These are phyloP conservation scores for Calameuta pallipes DNA, from an alignment of 2,888 invertebrate genomes.

Conservation along the genomic window DNA sequence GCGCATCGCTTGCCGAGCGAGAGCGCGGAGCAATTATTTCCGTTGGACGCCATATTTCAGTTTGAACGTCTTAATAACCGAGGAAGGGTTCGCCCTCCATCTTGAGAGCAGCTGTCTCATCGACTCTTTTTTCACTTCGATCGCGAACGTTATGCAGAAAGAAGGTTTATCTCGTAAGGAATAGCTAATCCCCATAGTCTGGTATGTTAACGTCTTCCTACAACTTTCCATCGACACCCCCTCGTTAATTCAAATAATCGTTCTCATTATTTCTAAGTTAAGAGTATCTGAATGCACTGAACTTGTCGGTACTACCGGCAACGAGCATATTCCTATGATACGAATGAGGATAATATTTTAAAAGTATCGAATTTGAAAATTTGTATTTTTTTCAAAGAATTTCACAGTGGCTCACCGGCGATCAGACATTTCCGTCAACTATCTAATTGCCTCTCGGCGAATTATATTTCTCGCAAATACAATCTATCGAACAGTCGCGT, in stretches of 20 bases:
- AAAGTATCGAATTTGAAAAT: not conserved
- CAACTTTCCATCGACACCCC: slow-evolving; percentile 21
- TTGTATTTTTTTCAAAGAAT: not conserved
- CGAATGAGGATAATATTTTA: not conserved
- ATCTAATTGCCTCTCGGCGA: not conserved
- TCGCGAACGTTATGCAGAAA: not conserved
- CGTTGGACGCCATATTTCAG: slow-evolving; percentile 60
- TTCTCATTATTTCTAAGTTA: not conserved
- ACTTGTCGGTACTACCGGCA: not conserved
- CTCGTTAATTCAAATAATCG: slow-evolving; percentile 14
- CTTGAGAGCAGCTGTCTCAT: slow-evolving; percentile 9
- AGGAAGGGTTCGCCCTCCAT: slow-evolving; percentile 33
- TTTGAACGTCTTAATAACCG: slow-evolving; percentile 61
- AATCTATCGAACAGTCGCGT: slow-evolving; percentile 6
- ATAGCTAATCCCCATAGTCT: not conserved
- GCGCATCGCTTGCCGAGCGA: slow-evolving; percentile 28
- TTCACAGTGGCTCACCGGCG: not conserved
- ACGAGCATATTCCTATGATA: not conserved
- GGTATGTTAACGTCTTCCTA: slow-evolving; percentile 23
- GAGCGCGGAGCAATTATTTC: slow-evolving; percentile 53
- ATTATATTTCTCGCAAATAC: not conserved
- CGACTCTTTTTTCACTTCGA: slow-evolving; percentile 1
- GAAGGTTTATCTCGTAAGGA: not conserved
- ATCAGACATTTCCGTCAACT: not conserved
- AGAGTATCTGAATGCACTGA: not conserved